Evolutionary conservation across 2,113 vertebrate genomes (phyloP), one percentile per base, ranked within the genome.

Genomic region (Peromyscus polionotus): DNA sequence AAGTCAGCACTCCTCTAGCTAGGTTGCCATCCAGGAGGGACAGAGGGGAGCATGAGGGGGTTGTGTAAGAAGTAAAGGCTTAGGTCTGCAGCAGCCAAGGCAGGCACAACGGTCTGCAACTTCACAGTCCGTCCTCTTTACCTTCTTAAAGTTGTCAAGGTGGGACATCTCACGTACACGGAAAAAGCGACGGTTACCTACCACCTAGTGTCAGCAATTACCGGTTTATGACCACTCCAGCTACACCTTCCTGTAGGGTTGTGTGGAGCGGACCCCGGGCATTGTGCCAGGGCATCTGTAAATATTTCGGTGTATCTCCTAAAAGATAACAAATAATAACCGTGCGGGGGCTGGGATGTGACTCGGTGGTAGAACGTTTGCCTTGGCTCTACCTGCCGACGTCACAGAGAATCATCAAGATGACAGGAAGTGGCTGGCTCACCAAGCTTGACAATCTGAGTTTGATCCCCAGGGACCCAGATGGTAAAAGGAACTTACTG

Each of bases 271-370:
- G 95, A 83, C 83, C 61, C 45, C 45, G 77, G 24, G 51, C 51
- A 79, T 8, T 31, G 8, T 17, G 45, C 76, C 28, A 33, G 12
- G 48, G 51, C 14, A 17, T 31, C 28, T 91, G 42, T 67, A 88
- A 92, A 92, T 87, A 77, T 79, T 90, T 93, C 77, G 59, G n/a
- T 63, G 84, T 57, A 36, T 31, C 19, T 51, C 88, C 80, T 94
- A 59, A 94, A 92, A 83, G 70, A 28, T 39, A 92, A 87, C 28
- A 77, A 81, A 75, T 79, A 75, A 48, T 24, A 76, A 90, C 24
- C 31, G 77, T 3, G 63, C 45, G n/a, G 12, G 3, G 20, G 22
- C 7, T 19, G 45, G 48, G 76, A 54, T 33, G 31, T 9, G 48
- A 54, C 76, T 63, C 13, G 45, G 51, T 36, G 79, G 13, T 45